Evolutionary conservation across 2,888 invertebrate species (phyloP).

Genomic region (Anarsia innoxiella): DNA sequence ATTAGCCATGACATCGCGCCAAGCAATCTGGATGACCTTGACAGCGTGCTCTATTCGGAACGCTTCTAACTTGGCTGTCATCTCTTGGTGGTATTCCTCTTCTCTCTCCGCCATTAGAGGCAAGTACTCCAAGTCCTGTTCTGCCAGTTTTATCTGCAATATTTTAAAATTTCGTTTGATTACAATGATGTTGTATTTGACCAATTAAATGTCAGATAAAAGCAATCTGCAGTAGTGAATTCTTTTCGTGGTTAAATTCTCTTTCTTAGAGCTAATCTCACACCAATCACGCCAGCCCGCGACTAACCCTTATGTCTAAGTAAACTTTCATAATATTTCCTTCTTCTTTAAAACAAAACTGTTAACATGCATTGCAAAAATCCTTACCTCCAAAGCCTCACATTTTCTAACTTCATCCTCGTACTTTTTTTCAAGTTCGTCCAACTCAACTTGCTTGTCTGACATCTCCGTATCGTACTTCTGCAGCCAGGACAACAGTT

Average conservation of each 20-base stretch:
- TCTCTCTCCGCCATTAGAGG: constrained; percentile 74
- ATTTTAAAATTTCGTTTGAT: too few relatives aligned
- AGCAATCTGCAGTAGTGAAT: too few relatives aligned
- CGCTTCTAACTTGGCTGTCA: constrained; percentile 64
- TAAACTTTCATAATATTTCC: too few relatives aligned
- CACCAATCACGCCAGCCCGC: too few relatives aligned
- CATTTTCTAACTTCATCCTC: constrained; percentile 47
- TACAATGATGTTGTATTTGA: too few relatives aligned
- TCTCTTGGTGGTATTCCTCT: constrained; percentile 69
- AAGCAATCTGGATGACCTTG: constrained; percentile 55
- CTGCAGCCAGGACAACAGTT: constrained; percentile 72
- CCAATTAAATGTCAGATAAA: too few relatives aligned
- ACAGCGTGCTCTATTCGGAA: constrained; percentile 59
- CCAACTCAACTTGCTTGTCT: constrained; percentile 72
- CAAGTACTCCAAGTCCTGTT: constrained; percentile 70
- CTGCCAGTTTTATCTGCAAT: constrained; percentile 54
- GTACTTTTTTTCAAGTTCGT: constrained; percentile 62
- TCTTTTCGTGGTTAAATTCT: too few relatives aligned
- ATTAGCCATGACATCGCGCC: constrained; percentile 55
- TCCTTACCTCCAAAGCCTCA: constrained; percentile 3
- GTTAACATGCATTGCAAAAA: too few relatives aligned
- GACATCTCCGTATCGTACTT: constrained; percentile 77
- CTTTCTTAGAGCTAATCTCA: too few relatives aligned
- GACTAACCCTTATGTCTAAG: too few relatives aligned
- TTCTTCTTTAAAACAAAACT: too few relatives aligned